Base-by-base conservation (phyloP, 2,888 invertebrate genomes). In the Sepioteuthis lessoniana region DNA sequence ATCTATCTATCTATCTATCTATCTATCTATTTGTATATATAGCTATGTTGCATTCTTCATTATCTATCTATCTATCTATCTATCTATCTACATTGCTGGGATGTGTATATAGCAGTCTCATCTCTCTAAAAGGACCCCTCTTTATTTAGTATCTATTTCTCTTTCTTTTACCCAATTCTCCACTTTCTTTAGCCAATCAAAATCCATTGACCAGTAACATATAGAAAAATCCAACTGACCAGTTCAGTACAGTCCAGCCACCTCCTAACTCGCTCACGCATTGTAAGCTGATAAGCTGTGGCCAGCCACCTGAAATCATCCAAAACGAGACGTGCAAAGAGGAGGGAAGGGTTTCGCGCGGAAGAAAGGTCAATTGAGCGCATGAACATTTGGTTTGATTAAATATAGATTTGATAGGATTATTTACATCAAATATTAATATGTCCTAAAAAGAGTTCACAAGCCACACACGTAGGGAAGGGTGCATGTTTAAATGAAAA, bases 361-460 rank as follows among this genome's bases (percentile, higher is more conserved):
- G 16, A 4, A 16, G 76, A 35, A 76, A 76, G 76, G n/a, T 35
- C 76, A 76, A 76, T 76, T 76, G 76, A 76, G 76, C 76, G 16
- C n/a, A 76, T 10, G 76, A 76, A 76, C 76, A 76, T 76, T 76
- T 35, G 76, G 25, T 19, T 35, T 76, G 76, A 76, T 76, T 76
- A 76, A 76, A 76, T 76, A 76, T 76, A 76, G 76, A 76, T 76
- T 76, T 76, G 76, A 76, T 76, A 35, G 76, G 13, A 76, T 76
- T 76, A 76, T 76, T 76, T 76, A 76, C 76, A 76, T 76, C 76
- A 76, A 76, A 76, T 35, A 76, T 76, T 76, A 76, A 76, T 76
- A 76, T 35, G 76, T 76, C 76, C 76, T 16, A n/a, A n/a, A 25
- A 76, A 76, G 35, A 76, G n/a, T 16, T 35, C 25, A 76, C 10